A percentile compares a stretch with the other conserved stretches of the same genome.
These are phyloP conservation scores for Idaea dimidiata DNA, from an alignment of 2,888 invertebrate genomes.

Conservation along the genomic window DNA sequence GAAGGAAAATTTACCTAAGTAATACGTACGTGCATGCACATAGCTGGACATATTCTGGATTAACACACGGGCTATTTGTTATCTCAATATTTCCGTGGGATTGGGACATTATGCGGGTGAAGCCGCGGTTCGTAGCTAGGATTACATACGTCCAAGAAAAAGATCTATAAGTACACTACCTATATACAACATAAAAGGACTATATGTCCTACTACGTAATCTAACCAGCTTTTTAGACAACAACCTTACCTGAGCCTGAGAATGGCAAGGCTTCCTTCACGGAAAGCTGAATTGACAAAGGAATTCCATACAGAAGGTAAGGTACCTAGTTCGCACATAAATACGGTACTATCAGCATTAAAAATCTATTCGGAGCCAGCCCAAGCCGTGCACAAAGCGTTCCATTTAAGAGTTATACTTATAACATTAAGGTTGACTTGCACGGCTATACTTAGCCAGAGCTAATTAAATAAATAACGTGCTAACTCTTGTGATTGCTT, in stretches of 20 bases:
- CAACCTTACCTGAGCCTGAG: conserved; percentile 46
- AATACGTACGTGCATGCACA: too few species aligned
- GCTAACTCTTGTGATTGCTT: too few species aligned
- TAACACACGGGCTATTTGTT: too few species aligned
- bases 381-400: conserved; percentile 26
- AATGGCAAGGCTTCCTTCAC: conserved; percentile 40
- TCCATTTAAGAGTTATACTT: neutral
- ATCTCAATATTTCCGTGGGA: too few species aligned
- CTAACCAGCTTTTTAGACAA: conserved; percentile 45
- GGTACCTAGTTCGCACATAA: conserved; percentile 6
- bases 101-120: too few species aligned
- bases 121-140: too few species aligned
- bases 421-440: neutral
- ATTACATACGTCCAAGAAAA: too few species aligned
- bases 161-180: conserved; percentile 33
- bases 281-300: conserved; percentile 31
- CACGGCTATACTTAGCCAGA: too few species aligned
- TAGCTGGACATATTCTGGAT: too few species aligned
- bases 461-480: too few species aligned
- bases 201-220: conserved; percentile 44
- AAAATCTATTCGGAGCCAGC: conserved; percentile 43
- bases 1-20: too few species aligned
- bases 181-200: conserved; percentile 28
- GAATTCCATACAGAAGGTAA: neutral
- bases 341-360: conserved; percentile 35